Evolutionary conservation across 2,888 invertebrate species (phyloP).

Genomic region (Deroplatys truncata): DNA sequence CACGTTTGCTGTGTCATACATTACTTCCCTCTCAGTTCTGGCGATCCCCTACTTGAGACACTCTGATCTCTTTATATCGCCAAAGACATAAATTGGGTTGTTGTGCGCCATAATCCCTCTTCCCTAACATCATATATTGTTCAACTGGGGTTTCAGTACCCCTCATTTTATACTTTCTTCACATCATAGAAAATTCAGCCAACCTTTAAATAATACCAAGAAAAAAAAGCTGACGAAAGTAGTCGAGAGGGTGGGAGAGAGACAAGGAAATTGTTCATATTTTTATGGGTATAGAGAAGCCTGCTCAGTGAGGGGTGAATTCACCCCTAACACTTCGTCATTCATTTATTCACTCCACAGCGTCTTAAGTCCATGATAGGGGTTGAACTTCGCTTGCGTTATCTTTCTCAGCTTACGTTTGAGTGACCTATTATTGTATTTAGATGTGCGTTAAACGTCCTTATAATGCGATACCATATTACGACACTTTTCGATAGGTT

Average conservation of each 20-base stretch:
- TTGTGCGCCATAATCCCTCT: neutral
- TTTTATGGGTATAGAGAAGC: neutral
- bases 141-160: neutral
- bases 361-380: neutral
- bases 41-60: neutral
- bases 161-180: neutral
- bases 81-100: conserved; percentile 13
- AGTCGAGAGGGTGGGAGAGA: neutral
- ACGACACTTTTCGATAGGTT: too few relatives aligned
- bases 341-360: neutral
- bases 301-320: neutral
- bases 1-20: neutral
- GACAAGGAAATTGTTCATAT: neutral
- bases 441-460: too few relatives aligned
- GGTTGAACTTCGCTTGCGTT: neutral
- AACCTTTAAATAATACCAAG: neutral
- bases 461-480: too few relatives aligned
- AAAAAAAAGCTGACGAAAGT: neutral
- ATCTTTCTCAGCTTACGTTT: neutral
- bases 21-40: neutral
- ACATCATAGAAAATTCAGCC: neutral
- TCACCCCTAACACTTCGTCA: neutral
- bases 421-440: too few relatives aligned
- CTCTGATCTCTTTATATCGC: conserved; percentile 12
- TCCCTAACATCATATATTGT: neutral